phyloP scores from a whole-genome alignment of 30 jellyfish, hydroid and myxozoan genomes.

The Hydractinia echinata region DNA sequence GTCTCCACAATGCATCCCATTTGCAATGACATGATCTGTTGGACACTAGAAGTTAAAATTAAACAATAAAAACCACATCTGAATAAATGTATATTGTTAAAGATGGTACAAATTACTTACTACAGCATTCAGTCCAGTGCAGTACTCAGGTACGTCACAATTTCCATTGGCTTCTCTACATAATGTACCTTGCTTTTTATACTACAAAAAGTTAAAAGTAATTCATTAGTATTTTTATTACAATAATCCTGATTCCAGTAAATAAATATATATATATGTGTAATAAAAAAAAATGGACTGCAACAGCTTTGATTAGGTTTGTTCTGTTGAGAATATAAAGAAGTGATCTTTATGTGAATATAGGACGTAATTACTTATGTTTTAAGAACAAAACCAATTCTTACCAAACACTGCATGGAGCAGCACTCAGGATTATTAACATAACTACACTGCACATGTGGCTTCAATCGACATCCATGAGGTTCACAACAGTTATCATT shows the following conservation, averaged over 20 bases:
- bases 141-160: constrained; percentile 89
- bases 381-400: constrained; percentile 13
- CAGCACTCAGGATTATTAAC: constrained; percentile 81
- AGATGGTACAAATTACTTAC: constrained; percentile 26
- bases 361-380: neutral
- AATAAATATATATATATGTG: no score
- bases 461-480: constrained; percentile 54
- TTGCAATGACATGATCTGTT: constrained; percentile 32
- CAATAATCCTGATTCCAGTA: no score
- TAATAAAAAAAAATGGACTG: no score
- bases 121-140: constrained; percentile 68
- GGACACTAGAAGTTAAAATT: constrained; percentile 52
- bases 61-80: neutral
- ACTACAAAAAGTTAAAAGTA: constrained; percentile 24
- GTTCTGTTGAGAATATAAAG: no score
- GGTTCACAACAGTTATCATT: constrained; percentile 86
- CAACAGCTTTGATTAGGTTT: no score
- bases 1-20: constrained; percentile 65
- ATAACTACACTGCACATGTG: constrained; percentile 84
- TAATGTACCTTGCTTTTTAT: constrained; percentile 71
- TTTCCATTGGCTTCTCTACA: constrained; percentile 71
- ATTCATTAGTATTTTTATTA: no score
- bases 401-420: constrained; percentile 52
- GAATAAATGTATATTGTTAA: neutral
- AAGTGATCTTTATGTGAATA: no score